A percentile compares a stretch with the other conserved stretches of the same genome.
phyloP scores from a whole-genome alignment of 2,888 invertebrate genomes.

The Hanleya hanleyi region DNA sequence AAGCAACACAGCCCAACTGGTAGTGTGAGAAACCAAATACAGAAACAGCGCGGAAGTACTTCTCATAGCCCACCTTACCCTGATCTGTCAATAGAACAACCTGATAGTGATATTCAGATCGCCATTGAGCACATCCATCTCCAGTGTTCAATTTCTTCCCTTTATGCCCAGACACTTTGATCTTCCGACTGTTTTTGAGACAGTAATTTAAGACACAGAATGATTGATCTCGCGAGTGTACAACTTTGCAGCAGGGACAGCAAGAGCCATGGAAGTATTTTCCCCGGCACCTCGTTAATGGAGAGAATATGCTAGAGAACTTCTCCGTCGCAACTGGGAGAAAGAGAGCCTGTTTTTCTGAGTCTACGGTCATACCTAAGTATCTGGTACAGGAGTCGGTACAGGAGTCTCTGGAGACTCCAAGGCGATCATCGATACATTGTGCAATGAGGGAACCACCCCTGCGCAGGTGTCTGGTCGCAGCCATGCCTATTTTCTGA shows the following conservation, averaged over 20 bases:
- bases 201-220: not conserved
- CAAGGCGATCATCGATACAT: conserved; percentile 30
- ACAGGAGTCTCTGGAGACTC: no score
- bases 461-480: conserved; percentile 7
- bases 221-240: no score
- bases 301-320: no score
- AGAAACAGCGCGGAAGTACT: no score
- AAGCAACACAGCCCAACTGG: no score
- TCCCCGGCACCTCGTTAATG: not conserved
- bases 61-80: not conserved
- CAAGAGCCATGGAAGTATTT: conserved; percentile 11
- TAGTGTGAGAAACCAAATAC: no score
- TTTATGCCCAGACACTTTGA: not conserved
- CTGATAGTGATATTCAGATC: not conserved
- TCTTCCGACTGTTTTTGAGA: not conserved
- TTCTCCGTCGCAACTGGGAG: no score
- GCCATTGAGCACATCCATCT: not conserved
- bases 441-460: conserved; percentile 1
- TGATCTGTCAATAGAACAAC: not conserved
- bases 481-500: conserved; percentile 19
- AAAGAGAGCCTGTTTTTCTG: not conserved
- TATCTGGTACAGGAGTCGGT: no score
- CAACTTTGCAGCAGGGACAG: conserved; percentile 14
- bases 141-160: not conserved
- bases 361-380: conserved; percentile 16